These are phyloP conservation scores for Trididemnum clinides DNA, from an alignment of 23 tunicate species.

Conservation along the genomic window DNA sequence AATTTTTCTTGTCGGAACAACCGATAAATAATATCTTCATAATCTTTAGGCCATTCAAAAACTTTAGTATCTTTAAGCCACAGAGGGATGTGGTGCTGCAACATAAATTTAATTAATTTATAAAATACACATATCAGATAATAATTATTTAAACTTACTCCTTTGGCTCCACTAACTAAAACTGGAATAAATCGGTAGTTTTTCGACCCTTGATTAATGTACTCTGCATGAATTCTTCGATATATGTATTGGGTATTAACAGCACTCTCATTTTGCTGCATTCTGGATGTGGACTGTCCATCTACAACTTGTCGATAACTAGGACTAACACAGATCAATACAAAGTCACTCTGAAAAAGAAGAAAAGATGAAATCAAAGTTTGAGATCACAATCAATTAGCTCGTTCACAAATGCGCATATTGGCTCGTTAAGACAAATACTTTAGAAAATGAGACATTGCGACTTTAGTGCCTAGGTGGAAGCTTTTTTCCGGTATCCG, in stretches of 20 bases:
- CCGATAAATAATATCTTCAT: conserved; percentile 65
- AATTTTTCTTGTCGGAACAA: conserved; percentile 64
- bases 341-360: conserved; percentile 77
- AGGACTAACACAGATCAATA: conserved; percentile 80
- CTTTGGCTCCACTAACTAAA: conserved; percentile 58
- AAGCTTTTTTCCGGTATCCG: too few species aligned
- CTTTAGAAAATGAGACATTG: too few species aligned
- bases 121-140: too few species aligned
- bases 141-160: conserved; percentile 63
- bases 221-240: conserved; percentile 66
- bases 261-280: conserved; percentile 21
- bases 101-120: not conserved
- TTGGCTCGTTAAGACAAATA: not conserved
- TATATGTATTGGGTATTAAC: conserved; percentile 79
- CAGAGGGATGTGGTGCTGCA: conserved; percentile 55
- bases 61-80: conserved; percentile 68
- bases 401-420: too few species aligned
- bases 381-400: too few species aligned
- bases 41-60: conserved; percentile 79
- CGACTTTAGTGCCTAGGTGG: too few species aligned
- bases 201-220: conserved; percentile 63
- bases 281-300: conserved; percentile 1
- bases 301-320: conserved; percentile 59
- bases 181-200: conserved; percentile 91
- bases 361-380: too few species aligned